Evolutionary conservation across 2,797 vertebrate genomes (phyloP).

Genomic region (Anabas testudineus): DNA sequence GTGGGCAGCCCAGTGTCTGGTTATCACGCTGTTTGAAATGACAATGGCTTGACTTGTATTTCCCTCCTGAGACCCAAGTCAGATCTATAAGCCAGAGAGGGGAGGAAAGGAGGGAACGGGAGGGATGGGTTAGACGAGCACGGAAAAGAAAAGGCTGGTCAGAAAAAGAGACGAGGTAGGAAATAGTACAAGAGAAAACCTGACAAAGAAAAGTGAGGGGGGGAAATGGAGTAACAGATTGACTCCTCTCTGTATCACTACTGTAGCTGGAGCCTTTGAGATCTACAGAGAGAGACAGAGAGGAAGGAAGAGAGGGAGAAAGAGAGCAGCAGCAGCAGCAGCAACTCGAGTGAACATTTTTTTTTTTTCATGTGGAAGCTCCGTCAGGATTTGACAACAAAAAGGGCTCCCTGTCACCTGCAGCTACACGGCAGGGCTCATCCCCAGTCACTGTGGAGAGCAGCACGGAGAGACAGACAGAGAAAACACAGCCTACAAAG

Average conservation of each 20-base stretch:
- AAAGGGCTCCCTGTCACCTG: constrained; percentile 82
- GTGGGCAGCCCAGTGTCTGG: constrained; percentile 82
- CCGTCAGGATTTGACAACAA: constrained; percentile 81
- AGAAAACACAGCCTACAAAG: constrained; percentile 76
- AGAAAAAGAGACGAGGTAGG: constrained; percentile 61
- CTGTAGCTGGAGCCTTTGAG: constrained; percentile 72
- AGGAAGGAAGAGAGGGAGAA: constrained; percentile 65
- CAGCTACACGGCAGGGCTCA: constrained; percentile 75
- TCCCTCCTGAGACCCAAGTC: constrained; percentile 80
- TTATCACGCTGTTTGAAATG: constrained; percentile 86
- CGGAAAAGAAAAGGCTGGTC: constrained; percentile 65
- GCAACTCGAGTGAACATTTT: constrained; percentile 72
- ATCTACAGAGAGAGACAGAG: constrained; percentile 64
- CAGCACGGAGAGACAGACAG: constrained; percentile 47
- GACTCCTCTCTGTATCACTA: constrained; percentile 62
- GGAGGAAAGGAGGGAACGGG: constrained; percentile 16
- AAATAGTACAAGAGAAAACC: constrained; percentile 39
- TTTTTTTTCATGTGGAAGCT: constrained; percentile 80
- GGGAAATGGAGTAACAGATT: constrained; percentile 41
- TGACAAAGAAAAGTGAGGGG: constrained; percentile 52
- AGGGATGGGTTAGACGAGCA: constrained; percentile 35
- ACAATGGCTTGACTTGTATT: constrained; percentile 87
- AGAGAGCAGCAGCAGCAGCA: constrained; percentile 38
- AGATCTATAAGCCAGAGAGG: constrained; percentile 79
- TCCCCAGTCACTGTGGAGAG: constrained; percentile 63